Percentiles rank a stretch among this genome's conserved stretches.
Conservation (phyloP, 2,797 vertebrate species). For the Peromyscus attwateri region DNA sequence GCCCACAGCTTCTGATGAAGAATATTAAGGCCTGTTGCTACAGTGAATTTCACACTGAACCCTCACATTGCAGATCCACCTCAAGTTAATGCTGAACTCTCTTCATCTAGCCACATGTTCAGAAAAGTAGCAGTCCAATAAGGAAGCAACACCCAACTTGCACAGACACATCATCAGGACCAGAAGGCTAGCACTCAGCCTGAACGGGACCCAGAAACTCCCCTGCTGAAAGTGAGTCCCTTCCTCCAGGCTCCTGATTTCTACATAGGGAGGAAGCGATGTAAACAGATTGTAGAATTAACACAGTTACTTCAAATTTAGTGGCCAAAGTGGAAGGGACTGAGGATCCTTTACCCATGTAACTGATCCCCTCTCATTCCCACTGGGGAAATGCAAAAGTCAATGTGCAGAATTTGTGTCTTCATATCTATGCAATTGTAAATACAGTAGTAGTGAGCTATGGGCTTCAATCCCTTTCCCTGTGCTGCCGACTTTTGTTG, state of each 20-base stretch:
- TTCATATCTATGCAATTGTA: not conserved
- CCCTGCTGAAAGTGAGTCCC: not conserved
- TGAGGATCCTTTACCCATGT: not conserved
- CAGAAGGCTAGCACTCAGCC: not conserved
- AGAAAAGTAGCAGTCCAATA: not conserved
- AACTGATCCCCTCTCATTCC: not conserved
- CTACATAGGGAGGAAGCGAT: not conserved
- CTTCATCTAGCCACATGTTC: not conserved
- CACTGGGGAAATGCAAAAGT: not conserved
- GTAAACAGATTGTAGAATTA: not conserved
- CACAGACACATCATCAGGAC: not conserved
- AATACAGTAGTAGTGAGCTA: not conserved
- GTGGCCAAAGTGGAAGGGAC: not conserved
- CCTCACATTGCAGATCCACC: too few species aligned
- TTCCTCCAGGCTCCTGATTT: not conserved
- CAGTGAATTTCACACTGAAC: not conserved
- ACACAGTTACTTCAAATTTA: not conserved
- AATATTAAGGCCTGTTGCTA: not conserved
- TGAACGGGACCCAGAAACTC: not conserved
- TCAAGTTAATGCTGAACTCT: not conserved
- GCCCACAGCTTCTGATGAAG: not conserved
- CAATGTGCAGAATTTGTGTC: not conserved
- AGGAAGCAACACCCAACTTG: not conserved
- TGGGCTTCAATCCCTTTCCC: not conserved
- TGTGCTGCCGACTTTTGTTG: not conserved